A percentile compares a stretch with the other conserved stretches of the same genome.
Evolutionary conservation across 2,888 invertebrate species (phyloP).

Genomic region (Plagodis dolabraria): DNA sequence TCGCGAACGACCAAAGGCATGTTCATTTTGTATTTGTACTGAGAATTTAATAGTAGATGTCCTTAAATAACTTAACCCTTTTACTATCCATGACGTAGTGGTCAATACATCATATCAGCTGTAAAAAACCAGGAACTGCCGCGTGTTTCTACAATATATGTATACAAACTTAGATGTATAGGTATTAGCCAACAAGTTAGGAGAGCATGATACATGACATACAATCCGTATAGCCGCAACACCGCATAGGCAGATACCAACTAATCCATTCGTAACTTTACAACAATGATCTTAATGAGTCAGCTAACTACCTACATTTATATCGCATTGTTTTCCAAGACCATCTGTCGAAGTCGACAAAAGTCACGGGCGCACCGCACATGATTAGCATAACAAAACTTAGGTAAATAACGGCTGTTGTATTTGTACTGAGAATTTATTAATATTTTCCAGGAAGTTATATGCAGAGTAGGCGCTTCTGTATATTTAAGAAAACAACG

Average conservation of each 20-base stretch:
- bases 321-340: slow-evolving; percentile 37
- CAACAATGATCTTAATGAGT: background rate
- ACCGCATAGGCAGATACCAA: background rate
- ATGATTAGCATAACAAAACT: slow-evolving; percentile 11
- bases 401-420: slow-evolving; percentile 1
- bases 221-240: too few relatives aligned
- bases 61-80: too few relatives aligned
- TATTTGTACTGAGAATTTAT: slow-evolving; percentile 6
- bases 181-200: too few relatives aligned
- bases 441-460: slow-evolving; percentile 5
- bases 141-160: too few relatives aligned
- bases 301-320: slow-evolving; percentile 10
- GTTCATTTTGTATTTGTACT: too few relatives aligned
- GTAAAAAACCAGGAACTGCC: too few relatives aligned
- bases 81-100: too few relatives aligned
- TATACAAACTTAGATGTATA: too few relatives aligned
- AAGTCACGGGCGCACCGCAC: slow-evolving; percentile 33
- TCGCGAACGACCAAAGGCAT: too few relatives aligned
- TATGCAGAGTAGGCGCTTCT: background rate
- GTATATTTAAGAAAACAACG: background rate
- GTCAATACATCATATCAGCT: too few relatives aligned
- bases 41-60: too few relatives aligned
- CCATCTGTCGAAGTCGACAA: slow-evolving; percentile 33
- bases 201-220: too few relatives aligned
- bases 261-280: background rate